These are phyloP conservation scores for Piezodorus guildinii DNA, from an alignment of 1,140 invertebrate genomes.

Conservation along the genomic window DNA sequence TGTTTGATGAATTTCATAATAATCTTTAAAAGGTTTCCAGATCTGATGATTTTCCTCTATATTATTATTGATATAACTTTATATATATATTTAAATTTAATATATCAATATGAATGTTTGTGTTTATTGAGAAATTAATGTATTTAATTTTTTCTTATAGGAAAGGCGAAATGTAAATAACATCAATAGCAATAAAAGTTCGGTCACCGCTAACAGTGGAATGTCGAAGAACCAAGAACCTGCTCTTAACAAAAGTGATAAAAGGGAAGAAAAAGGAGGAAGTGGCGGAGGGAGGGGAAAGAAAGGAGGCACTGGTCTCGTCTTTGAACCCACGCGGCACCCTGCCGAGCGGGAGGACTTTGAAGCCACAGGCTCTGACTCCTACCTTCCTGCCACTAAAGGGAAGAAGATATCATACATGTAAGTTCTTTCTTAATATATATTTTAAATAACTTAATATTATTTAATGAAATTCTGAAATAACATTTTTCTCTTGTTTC, in stretches of 20 bases:
- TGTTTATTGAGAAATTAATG: too few species aligned
- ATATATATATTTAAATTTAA: too few species aligned
- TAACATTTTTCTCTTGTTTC: slow-evolving; percentile 18
- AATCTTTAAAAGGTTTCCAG: too few species aligned
- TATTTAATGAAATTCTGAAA: too few species aligned
- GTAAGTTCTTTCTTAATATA: slow-evolving; percentile 17
- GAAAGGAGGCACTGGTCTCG: slow-evolving; percentile 31
- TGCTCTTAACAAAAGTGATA: not conserved
- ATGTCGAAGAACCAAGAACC: not conserved
- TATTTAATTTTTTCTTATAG: not conserved
- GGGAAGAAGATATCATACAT: slow-evolving; percentile 39
- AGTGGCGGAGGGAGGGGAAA: not conserved
- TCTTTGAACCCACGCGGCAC: slow-evolving; percentile 47
- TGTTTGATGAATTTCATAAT: too few species aligned
- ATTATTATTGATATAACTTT: too few species aligned
- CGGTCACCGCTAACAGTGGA: not conserved
- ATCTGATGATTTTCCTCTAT: too few species aligned
- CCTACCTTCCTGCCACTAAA: slow-evolving; percentile 36
- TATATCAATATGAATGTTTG: too few species aligned
- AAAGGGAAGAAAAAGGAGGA: slow-evolving; percentile 5
- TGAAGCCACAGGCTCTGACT: slow-evolving; percentile 52
- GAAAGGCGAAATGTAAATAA: slow-evolving; percentile 7
- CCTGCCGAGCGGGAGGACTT: slow-evolving; percentile 55
- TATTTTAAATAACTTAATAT: too few species aligned
- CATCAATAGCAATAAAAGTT: not conserved